Base-by-base conservation (phyloP, 2,888 invertebrate species). In the Allygus modestus region DNA sequence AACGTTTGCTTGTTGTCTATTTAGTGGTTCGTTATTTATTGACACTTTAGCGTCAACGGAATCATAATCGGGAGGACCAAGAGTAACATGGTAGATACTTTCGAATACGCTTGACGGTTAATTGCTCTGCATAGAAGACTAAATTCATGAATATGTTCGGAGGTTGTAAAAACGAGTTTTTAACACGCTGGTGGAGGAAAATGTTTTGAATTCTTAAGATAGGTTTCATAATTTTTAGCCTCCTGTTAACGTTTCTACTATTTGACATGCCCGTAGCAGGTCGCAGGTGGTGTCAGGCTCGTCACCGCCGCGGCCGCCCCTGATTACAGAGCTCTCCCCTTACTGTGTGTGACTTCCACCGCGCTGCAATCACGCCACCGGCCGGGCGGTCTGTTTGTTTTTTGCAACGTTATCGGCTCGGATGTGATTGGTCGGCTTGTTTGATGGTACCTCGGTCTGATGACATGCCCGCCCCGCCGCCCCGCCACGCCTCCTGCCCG, bases 331-430 rank as follows among this genome's bases (percentile, higher is more conserved):
- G 20, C 43, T 12, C 31, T 5, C 71, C 11, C n/a, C 41, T 1
- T 1, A 17, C 73, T 43, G 73, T 71, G 71, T 71, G 71, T 26
- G n/a, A 33, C 71, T 15, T 11, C 73, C 54, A 17, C 54, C 46
- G 46, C 46, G 15, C 12, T 1, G 17, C 46, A 11, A 17, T 17
- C 15, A 17, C 54, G 54, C 54, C 5, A 2, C 54, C 20, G 9
- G 5, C 20, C 20, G 17, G 73, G 41, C 73, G 43, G 41, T 73
- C 23, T 41, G 37, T 73, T 43, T 73, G 73, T 73, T 73, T 73
- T 73, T 73, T 73, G 73, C 73, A 43, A 71, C 41, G 9, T 43
- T 37, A 37, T 73, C 37, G 43, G n/a, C 23, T 20, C 5, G 37
- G 20, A 5, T 23, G 61, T 61, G 46, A 46, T 46, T 46, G 46